phyloP scores from a whole-genome alignment of 2,113 vertebrate species.

The Colaptes auratus region DNA sequence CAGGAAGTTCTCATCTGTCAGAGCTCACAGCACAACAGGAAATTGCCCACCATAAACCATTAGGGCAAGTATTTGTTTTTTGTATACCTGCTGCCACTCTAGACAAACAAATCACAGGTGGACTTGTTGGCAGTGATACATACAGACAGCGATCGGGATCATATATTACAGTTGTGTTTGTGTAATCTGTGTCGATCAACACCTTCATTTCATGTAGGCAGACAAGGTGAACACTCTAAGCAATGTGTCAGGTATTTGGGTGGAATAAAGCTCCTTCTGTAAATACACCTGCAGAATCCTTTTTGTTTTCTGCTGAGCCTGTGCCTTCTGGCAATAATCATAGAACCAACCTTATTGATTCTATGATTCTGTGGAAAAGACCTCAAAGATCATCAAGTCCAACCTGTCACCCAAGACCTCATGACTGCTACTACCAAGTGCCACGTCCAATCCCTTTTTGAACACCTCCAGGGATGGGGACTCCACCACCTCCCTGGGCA shows the following conservation, averaged over 20 bases:
- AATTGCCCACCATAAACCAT: slow-evolving; percentile 68
- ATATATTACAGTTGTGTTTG: neutral
- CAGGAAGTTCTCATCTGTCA: slow-evolving; percentile 71
- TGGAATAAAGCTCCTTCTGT: neutral
- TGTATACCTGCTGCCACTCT: slow-evolving; percentile 22
- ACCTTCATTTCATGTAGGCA: neutral
- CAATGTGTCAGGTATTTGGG: neutral
- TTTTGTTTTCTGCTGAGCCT: neutral
- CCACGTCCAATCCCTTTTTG: too few species aligned
- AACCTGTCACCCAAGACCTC: too few species aligned
- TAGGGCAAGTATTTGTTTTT: slow-evolving; percentile 55
- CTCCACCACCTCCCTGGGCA: too few species aligned
- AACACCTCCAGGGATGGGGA: too few species aligned
- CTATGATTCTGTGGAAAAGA: too few species aligned
- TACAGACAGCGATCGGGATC: neutral
- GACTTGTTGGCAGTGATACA: neutral
- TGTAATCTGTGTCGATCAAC: neutral
- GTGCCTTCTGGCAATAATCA: neutral
- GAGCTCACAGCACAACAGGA: slow-evolving; percentile 65
- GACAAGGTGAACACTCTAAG: neutral
- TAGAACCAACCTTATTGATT: too few species aligned
- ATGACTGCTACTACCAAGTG: too few species aligned
- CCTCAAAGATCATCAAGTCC: too few species aligned
- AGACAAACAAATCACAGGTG: slow-evolving; percentile 59
- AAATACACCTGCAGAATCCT: neutral